Percentiles rank a stretch among this genome's conserved stretches.
Conservation (phyloP, 2,113 vertebrate genomes). For the Chionis minor region DNA sequence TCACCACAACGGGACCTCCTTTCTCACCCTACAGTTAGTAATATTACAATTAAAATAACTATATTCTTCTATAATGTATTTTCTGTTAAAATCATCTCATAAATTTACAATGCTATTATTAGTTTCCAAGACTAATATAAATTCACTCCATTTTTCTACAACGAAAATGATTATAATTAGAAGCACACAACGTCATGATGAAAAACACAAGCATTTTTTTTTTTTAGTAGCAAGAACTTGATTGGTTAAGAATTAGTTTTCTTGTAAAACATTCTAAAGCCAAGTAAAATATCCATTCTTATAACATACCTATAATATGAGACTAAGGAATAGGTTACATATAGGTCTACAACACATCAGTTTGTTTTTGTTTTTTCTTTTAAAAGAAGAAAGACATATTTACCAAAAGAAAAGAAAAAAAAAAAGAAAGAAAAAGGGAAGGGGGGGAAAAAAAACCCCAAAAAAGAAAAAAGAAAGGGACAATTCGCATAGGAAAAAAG, state of each 20-base stretch:
- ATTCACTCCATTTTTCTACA: conserved; percentile 99
- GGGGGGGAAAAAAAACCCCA: conserved; percentile 65
- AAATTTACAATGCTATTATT: conserved; percentile 98
- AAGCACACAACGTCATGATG: conserved; percentile 98
- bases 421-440: not conserved
- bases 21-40: conserved; percentile 98
- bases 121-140: conserved; percentile 99
- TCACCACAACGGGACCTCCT: conserved; percentile 93
- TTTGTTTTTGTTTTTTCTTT: conserved; percentile 73
- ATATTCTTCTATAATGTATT: conserved; percentile 97
- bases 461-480: conserved; percentile 71
- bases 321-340: conserved; percentile 93
- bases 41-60: conserved; percentile 99
- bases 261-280: conserved; percentile 97
- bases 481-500: conserved; percentile 82
- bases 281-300: conserved; percentile 99
- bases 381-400: conserved; percentile 69
- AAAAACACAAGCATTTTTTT: conserved; percentile 94
- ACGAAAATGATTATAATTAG: conserved; percentile 99
- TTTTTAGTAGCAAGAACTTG: conserved; percentile 95
- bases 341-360: conserved; percentile 90
- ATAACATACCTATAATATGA: conserved; percentile 96
- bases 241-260: conserved; percentile 94
- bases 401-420: conserved; percentile 72
- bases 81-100: conserved; percentile 97